Conservation (phyloP, 1,140 invertebrate species). For the Zaprionus africanus region DNA sequence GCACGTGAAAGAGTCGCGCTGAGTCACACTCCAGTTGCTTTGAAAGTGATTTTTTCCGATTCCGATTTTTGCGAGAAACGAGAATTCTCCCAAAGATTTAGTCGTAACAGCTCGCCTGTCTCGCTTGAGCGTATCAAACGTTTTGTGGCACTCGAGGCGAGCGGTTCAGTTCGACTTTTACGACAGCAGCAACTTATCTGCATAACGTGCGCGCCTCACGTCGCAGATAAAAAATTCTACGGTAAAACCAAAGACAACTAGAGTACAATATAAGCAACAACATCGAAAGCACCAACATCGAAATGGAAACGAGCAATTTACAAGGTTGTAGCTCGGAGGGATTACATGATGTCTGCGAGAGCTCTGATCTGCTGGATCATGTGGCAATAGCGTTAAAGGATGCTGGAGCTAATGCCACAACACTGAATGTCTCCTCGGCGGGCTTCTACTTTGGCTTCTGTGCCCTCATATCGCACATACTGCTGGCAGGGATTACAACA, state of each 20-base stretch:
- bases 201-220: slow-evolving; percentile 57
- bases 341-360: slow-evolving; percentile 37
- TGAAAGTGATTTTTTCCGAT: slow-evolving; percentile 55
- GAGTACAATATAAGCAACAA: neutral
- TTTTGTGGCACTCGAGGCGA: slow-evolving; percentile 45
- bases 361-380: slow-evolving; percentile 20
- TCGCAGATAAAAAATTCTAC: slow-evolving; percentile 59
- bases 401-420: neutral
- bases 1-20: slow-evolving; percentile 66
- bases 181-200: slow-evolving; percentile 48
- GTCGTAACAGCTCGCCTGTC: slow-evolving; percentile 38
- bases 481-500: slow-evolving; percentile 63
- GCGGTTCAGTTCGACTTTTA: slow-evolving; percentile 23
- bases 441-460: slow-evolving; percentile 66
- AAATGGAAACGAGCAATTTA: slow-evolving; percentile 40
- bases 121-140: slow-evolving; percentile 50
- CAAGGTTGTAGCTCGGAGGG: slow-evolving; percentile 42
- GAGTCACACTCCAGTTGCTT: slow-evolving; percentile 72
- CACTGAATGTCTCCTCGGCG: slow-evolving; percentile 19
- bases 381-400: neutral
- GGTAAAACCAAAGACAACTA: slow-evolving; percentile 7
- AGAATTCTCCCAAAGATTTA: slow-evolving; percentile 43
- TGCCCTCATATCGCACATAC: slow-evolving; percentile 56
- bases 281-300: neutral
- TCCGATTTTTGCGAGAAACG: slow-evolving; percentile 17